A percentile compares a stretch with the other conserved stretches of the same genome.
phyloP scores from a whole-genome alignment of 2,888 invertebrate genomes.

The Hemicrepidius hirtus region DNA sequence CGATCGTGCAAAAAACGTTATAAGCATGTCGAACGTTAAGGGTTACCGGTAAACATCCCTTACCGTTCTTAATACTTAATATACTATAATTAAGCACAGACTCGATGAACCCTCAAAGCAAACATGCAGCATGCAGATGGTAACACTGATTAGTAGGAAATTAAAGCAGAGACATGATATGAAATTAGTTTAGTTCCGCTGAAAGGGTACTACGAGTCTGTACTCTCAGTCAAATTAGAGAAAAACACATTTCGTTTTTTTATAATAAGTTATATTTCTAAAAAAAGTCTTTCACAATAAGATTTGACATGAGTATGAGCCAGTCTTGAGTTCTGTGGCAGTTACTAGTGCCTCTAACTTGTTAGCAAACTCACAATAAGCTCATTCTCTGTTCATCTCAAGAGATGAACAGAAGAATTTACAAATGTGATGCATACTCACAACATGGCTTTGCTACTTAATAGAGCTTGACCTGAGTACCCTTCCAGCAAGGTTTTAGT shows the following conservation, averaged over 20 bases:
- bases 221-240: conserved; percentile 58
- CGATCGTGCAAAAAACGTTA: too few species aligned
- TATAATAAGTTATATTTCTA: conserved; percentile 70
- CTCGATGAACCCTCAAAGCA: conserved; percentile 64
- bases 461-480: conserved; percentile 66
- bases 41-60: too few species aligned
- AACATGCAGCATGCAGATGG: conserved; percentile 62
- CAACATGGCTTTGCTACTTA: conserved; percentile 55
- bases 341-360: conserved; percentile 63
- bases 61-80: too few species aligned
- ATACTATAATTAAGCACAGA: conserved; percentile 42
- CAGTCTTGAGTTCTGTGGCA: conserved; percentile 67
- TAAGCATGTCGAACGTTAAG: too few species aligned
- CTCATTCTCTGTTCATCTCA: conserved; percentile 39
- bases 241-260: conserved; percentile 65
- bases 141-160: conserved; percentile 32
- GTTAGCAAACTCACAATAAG: conserved; percentile 67
- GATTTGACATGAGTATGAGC: conserved; percentile 69
- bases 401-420: conserved; percentile 54
- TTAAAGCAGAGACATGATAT: conserved; percentile 18
- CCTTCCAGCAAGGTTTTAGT: conserved; percentile 69
- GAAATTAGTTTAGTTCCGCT: conserved; percentile 61
- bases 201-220: conserved; percentile 69
- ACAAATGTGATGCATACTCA: conserved; percentile 58
- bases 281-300: conserved; percentile 71